Evolutionary conservation across 1,140 invertebrate genomes (phyloP), one percentile per base, ranked within the genome.

Genomic region (Drosophila sechellia): DNA sequence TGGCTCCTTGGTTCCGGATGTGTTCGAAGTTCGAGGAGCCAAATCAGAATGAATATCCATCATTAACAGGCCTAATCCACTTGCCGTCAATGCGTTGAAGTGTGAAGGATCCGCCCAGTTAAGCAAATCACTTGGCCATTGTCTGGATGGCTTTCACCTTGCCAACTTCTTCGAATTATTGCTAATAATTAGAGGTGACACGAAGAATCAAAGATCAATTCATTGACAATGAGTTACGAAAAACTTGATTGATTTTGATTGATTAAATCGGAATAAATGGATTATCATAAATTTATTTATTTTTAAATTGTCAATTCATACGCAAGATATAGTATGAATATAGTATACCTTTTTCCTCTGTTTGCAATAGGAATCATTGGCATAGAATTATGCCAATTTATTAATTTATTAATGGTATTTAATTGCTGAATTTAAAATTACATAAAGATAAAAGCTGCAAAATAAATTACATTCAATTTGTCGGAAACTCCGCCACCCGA

Each of bases 61-160:
- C 83, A 87, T 87, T 87, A 87, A 74, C 79, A 79, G 58, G 39
- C 79, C 71, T 87, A 87, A 83, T 87, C 79, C 83, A 83, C 84
- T 87, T 81, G 61, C 63, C 57, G 49, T 27, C 55, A 48, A 55
- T 76, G 70, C 56, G 42, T 15, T 56, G 64, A 70, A 70, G 64
- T 70, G 64, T 70, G 43, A 70, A 35, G 35, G 65, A 58, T 58
- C 54, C 59, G 59, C 72, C 58, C 53, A 64, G 69, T 74, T 71
- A 54, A 64, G 46, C 71, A 75, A 75, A 76, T 76, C 59, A 75
- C 39, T 54, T 59, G 72, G 35, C 61, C 56, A 79, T 80, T 78
- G 45, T 78, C 50, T 70, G 50, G 40, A 10, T 35, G 35, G 63
- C 20, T 65, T 35, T 31, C 25, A 43, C 46, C 50, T 52, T 43